These are phyloP conservation scores for Setophaga kirtlandii DNA, from an alignment of 2,113 vertebrate species.

Conservation along the genomic window DNA sequence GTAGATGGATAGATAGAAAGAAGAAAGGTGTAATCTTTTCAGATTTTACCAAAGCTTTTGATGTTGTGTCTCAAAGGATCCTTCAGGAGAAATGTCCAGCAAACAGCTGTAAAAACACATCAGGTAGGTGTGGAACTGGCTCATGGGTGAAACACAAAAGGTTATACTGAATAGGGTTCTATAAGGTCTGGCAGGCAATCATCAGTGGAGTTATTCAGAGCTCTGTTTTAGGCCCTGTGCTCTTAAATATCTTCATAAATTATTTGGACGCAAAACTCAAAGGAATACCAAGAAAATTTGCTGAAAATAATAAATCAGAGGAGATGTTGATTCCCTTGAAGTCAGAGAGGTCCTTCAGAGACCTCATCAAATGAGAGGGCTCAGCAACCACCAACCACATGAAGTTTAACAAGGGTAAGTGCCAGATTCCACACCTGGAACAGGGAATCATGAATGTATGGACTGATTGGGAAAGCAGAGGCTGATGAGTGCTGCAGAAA, in stretches of 20 bases:
- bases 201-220: background rate
- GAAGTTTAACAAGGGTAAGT: background rate
- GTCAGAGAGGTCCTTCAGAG: background rate
- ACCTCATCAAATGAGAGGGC: background rate
- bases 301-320: background rate
- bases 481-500: background rate
- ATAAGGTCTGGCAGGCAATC: background rate
- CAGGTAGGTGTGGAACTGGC: accelerated
- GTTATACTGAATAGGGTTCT: background rate
- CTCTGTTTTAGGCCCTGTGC: background rate
- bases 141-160: background rate
- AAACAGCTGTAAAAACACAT: background rate
- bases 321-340: background rate
- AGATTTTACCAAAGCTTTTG: background rate
- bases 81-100: background rate
- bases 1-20: background rate
- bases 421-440: no score
- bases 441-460: no score
- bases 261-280: background rate
- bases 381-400: accelerated
- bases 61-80: background rate
- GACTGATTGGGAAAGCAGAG: background rate
- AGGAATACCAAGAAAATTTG: background rate
- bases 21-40: background rate
- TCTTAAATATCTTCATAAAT: background rate